Conservation (phyloP, 1,140 invertebrate species). For the Calosoma granatense region DNA sequence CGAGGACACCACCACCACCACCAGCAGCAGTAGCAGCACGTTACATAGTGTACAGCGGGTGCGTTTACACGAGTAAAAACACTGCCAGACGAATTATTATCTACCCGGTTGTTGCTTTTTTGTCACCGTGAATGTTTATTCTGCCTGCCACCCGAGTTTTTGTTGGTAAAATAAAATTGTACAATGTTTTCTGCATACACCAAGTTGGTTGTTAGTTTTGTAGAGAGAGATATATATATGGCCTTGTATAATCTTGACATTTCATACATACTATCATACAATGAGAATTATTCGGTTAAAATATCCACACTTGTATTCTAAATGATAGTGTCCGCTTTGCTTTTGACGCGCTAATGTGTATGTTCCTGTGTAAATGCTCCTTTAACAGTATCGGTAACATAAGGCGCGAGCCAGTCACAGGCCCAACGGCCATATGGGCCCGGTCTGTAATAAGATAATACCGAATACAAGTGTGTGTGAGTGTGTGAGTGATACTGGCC, state of each 20-base stretch:
- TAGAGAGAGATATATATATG: too few species aligned
- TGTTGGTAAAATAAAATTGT: too few species aligned
- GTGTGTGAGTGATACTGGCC: neutral
- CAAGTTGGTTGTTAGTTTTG: too few species aligned
- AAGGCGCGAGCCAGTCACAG: slow-evolving; percentile 13
- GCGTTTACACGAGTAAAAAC: neutral
- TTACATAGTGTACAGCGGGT: neutral
- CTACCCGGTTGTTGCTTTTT: too few species aligned
- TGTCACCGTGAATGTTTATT: too few species aligned
- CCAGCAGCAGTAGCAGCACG: neutral
- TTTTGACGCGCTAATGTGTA: too few species aligned
- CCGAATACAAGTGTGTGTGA: too few species aligned
- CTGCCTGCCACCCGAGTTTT: too few species aligned
- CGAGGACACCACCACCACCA: neutral
- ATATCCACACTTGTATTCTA: neutral
- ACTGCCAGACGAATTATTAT: neutral
- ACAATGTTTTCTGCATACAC: too few species aligned
- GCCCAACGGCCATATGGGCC: slow-evolving; percentile 12
- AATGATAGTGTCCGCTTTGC: neutral
- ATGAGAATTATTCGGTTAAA: neutral
- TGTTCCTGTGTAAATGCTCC: too few species aligned
- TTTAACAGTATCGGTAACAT: slow-evolving; percentile 12
- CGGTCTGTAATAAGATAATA: slow-evolving; percentile 14
- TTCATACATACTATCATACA: neutral
- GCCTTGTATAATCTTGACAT: too few species aligned